Percentiles rank a stretch among this genome's conserved stretches.
phyloP scores from a whole-genome alignment of 2,797 vertebrate species.

The Squalus acanthias region DNA sequence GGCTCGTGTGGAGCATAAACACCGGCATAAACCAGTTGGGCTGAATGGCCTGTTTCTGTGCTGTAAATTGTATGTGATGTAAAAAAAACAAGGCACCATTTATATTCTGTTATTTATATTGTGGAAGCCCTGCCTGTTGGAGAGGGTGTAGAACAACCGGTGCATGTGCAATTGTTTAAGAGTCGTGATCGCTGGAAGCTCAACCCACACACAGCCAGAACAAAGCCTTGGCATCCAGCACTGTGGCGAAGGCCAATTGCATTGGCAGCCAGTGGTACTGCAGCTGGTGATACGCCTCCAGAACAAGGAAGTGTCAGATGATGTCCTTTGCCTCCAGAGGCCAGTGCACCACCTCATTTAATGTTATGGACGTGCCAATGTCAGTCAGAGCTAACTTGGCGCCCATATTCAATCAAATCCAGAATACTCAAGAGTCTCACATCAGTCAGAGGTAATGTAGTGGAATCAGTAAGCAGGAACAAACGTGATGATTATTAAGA shows the following conservation, averaged over 20 bases:
- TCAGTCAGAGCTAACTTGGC: not conserved
- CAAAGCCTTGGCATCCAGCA: not conserved
- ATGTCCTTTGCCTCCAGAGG: not conserved
- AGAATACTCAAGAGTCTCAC: not conserved
- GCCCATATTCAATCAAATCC: not conserved
- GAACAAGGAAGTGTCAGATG: not conserved
- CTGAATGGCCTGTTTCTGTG: not conserved
- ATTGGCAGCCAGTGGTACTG: not conserved
- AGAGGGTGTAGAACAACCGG: not conserved
- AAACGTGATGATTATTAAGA: not conserved
- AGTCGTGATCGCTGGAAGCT: not conserved
- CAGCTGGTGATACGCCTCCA: not conserved
- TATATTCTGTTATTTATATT: not conserved
- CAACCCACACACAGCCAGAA: not conserved
- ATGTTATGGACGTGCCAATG: not conserved
- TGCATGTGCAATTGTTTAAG: not conserved
- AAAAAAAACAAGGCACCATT: not conserved
- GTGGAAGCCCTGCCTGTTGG: not conserved
- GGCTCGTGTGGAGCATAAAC: not conserved
- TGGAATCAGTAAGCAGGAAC: not conserved
- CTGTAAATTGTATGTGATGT: not conserved
- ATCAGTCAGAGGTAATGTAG: not conserved
- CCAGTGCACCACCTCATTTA: not conserved
- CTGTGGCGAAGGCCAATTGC: not conserved
- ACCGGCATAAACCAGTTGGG: not conserved